Evolutionary conservation across 2,113 vertebrate species (phyloP).

Genomic region (Alosa alosa): DNA sequence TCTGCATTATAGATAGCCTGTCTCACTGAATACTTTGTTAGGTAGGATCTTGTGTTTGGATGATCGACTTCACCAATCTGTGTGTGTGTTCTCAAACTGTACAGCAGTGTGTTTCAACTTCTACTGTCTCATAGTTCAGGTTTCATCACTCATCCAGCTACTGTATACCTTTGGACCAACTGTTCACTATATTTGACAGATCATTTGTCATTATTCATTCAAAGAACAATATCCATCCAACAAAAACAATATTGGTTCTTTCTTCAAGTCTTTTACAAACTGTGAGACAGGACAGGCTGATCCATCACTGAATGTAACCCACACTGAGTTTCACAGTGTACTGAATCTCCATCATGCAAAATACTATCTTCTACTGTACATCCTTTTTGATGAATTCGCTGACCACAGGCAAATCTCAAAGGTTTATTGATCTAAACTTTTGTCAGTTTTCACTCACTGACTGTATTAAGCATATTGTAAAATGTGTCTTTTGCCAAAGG

Average conservation of each 20-base stretch:
- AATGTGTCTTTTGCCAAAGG: background rate
- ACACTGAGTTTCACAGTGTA: background rate
- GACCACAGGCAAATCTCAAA: background rate
- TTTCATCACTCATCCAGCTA: background rate
- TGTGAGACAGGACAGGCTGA: background rate
- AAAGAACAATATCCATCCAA: background rate
- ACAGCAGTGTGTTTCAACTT: background rate
- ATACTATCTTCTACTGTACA: background rate
- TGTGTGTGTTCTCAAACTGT: background rate
- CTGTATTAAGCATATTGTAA: too few relatives aligned
- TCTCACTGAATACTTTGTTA: background rate
- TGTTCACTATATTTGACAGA: background rate
- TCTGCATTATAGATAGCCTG: constrained; percentile 5
- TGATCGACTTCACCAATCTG: background rate
- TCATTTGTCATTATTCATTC: background rate
- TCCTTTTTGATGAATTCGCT: too few relatives aligned
- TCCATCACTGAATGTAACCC: background rate
- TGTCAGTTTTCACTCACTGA: too few relatives aligned
- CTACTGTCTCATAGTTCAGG: background rate
- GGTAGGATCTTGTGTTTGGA: background rate
- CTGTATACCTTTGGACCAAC: background rate
- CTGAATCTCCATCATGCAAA: background rate
- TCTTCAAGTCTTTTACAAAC: background rate
- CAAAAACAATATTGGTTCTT: background rate
- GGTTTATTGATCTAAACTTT: background rate